Conservation (phyloP, 2,888 invertebrate species). For the Orthonychiurus folsomi region DNA sequence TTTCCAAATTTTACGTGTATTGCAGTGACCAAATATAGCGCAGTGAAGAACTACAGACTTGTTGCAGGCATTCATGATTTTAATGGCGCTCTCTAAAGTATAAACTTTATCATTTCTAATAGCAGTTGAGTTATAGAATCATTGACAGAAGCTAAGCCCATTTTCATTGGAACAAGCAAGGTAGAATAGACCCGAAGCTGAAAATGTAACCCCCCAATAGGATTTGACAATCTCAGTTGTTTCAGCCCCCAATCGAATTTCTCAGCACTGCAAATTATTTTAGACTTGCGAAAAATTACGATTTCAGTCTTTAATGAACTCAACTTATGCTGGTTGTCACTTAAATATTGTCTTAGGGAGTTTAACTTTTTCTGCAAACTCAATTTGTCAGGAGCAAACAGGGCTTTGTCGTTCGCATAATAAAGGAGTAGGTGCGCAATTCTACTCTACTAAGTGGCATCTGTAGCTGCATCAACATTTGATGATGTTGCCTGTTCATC, state of each 20-base stretch:
- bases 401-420: neutral
- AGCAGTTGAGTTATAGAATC: neutral
- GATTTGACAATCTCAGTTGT: neutral
- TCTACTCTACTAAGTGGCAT: neutral
- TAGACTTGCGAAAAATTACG: neutral
- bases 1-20: neutral
- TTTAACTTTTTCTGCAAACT: neutral
- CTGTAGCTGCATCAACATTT: too few relatives aligned
- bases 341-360: neutral
- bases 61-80: neutral
- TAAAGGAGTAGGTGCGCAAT: neutral
- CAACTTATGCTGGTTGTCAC: neutral
- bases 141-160: too few relatives aligned
- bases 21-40: neutral
- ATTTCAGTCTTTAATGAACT: neutral
- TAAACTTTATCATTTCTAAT: too few relatives aligned
- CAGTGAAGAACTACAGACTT: neutral
- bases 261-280: neutral
- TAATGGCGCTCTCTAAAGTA: too few relatives aligned
- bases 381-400: neutral
- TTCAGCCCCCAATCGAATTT: neutral
- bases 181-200: neutral
- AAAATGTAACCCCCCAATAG: neutral
- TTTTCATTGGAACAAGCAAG: too few relatives aligned
- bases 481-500: too few relatives aligned